These are phyloP conservation scores for Heteractis magnifica DNA, from an alignment of 92 coral and sea anemone genomes.

Conservation along the genomic window DNA sequence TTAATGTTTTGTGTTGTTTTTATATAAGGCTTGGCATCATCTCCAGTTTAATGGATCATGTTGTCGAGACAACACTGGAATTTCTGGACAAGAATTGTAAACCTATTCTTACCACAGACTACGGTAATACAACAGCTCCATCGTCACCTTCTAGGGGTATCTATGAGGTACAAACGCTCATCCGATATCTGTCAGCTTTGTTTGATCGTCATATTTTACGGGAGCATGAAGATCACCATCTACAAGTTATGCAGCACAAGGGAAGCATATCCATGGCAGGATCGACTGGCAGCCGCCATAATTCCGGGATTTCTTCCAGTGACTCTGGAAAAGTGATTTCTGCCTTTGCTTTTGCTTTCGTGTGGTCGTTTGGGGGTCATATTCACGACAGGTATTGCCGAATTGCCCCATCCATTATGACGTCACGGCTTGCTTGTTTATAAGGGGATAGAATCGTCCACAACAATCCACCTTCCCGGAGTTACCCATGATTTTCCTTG, in stretches of 20 bases:
- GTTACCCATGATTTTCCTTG: too few species aligned
- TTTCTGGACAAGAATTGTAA: slow-evolving; percentile 71
- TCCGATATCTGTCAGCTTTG: slow-evolving; percentile 79
- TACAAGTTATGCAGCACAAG: slow-evolving; percentile 58
- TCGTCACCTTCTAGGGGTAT: slow-evolving; percentile 76
- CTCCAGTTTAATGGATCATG: slow-evolving; percentile 86
- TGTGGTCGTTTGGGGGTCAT: slow-evolving; percentile 99
- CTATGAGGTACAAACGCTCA: slow-evolving; percentile 77
- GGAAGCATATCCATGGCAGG: slow-evolving; percentile 53
- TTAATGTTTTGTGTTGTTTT: background rate
- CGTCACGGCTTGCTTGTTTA: background rate
- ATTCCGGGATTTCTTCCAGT: slow-evolving; percentile 85
- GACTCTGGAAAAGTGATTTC: slow-evolving; percentile 82
- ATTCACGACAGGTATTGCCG: slow-evolving; percentile 76
- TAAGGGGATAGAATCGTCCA: background rate
- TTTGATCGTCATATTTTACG: slow-evolving; percentile 93
- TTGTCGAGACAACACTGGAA: slow-evolving; percentile 68
- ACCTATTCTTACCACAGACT: slow-evolving; percentile 71
- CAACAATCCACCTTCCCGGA: too few species aligned
- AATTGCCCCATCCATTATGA: too few species aligned
- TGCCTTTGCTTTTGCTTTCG: slow-evolving; percentile 88
- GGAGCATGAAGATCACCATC: slow-evolving; percentile 73
- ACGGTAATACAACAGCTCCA: slow-evolving; percentile 35
- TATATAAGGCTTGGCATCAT: slow-evolving; percentile 75
- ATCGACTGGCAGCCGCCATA: slow-evolving; percentile 73